Percentiles rank a stretch among this genome's conserved stretches.
phyloP scores from a whole-genome alignment of 37 sponge, comb jelly and placozoan species.

The Diacarnus erythraeanus region DNA sequence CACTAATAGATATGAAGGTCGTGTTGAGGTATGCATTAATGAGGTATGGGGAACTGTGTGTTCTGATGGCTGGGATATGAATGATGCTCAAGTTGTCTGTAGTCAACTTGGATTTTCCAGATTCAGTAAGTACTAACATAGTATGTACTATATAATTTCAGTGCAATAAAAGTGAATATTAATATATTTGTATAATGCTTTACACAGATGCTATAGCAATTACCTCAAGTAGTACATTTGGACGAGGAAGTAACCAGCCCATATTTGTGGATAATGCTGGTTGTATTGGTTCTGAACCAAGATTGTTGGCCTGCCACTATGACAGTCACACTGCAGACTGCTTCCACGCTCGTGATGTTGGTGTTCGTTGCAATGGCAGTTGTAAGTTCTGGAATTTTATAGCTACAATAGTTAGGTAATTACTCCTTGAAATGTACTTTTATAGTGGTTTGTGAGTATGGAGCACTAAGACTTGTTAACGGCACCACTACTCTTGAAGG shows the following conservation, averaged over 20 bases:
- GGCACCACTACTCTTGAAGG: not conserved
- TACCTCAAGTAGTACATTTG: not conserved
- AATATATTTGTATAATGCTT: not conserved
- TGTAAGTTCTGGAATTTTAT: not conserved
- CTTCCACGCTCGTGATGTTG: not conserved
- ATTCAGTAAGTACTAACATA: not conserved
- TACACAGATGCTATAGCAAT: not conserved
- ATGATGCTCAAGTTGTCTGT: slow-evolving; percentile 41
- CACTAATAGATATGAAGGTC: slow-evolving; percentile 10
- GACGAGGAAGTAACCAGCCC: not conserved
- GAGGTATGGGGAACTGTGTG: slow-evolving; percentile 46
- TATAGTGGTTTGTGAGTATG: not conserved
- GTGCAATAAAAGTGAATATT: not conserved
- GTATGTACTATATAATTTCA: not conserved
- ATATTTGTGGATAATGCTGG: not conserved
- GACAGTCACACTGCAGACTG: not conserved
- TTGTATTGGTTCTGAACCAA: not conserved
- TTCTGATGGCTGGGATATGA: slow-evolving; percentile 28
- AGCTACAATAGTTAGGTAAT: no score
- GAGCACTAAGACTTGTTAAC: not conserved
- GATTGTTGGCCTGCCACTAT: not conserved
- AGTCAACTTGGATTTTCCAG: slow-evolving; percentile 17
- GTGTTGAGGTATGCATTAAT: slow-evolving; percentile 36
- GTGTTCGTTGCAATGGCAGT: slow-evolving; percentile 28
- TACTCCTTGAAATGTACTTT: no score